Percentiles rank a stretch among this genome's conserved stretches.
phyloP scores from a whole-genome alignment of 2,797 vertebrate genomes.

The Trematomus bernacchii region DNA sequence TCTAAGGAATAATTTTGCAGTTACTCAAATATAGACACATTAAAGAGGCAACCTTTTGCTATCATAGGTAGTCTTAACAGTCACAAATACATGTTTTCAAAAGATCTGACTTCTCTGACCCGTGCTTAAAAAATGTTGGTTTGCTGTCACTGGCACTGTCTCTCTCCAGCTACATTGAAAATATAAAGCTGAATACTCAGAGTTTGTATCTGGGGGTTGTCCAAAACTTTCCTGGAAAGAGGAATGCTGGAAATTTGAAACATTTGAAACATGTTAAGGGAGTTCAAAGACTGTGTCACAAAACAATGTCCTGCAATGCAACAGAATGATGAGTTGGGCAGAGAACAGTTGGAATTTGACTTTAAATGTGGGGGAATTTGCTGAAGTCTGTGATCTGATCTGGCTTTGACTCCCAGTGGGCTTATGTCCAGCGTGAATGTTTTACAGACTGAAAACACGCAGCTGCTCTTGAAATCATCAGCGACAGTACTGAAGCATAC shows the following conservation, averaged over 20 bases:
- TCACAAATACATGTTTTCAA: neutral
- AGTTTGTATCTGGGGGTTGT: slow-evolving; percentile 2
- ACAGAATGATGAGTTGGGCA: slow-evolving; percentile 25
- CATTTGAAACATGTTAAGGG: neutral
- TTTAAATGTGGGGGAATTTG: slow-evolving; percentile 60
- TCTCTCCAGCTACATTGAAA: slow-evolving; percentile 34
- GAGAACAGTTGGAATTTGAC: slow-evolving; percentile 43
- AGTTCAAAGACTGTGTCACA: slow-evolving; percentile 14
- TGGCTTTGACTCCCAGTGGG: slow-evolving; percentile 65
- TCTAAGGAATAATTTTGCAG: no score
- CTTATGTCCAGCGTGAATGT: slow-evolving; percentile 61
- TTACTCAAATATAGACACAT: neutral
- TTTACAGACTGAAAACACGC: slow-evolving; percentile 57
- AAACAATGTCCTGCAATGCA: slow-evolving; percentile 3
- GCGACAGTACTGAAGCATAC: slow-evolving; percentile 30
- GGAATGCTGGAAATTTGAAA: slow-evolving; percentile 1
- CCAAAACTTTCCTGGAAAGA: slow-evolving; percentile 26
- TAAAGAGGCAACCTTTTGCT: neutral
- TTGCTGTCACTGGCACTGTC: slow-evolving; percentile 1
- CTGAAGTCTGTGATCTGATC: slow-evolving; percentile 62
- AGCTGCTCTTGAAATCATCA: slow-evolving; percentile 72
- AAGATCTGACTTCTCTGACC: neutral
- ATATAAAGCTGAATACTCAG: slow-evolving; percentile 6
- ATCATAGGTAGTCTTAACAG: neutral
- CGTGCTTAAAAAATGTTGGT: no score